These are phyloP conservation scores for Talpa occidentalis DNA, from an alignment of 2,113 vertebrate genomes.

Conservation along the genomic window DNA sequence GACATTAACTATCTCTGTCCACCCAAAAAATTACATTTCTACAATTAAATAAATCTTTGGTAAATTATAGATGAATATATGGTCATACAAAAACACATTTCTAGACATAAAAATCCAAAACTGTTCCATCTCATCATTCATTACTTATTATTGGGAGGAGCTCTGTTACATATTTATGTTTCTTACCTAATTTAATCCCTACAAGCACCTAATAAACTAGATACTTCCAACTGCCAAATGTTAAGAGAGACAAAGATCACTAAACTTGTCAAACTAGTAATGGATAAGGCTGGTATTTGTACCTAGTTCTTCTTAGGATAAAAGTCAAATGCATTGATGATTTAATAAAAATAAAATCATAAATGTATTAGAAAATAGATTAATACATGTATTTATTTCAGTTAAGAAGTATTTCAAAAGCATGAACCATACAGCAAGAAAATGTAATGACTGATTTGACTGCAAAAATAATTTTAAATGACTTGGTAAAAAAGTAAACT, in stretches of 20 bases:
- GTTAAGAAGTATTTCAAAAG: background rate
- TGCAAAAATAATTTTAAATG: background rate
- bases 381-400: too few species aligned
- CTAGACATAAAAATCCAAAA: background rate
- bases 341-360: conserved; percentile 17
- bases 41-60: background rate
- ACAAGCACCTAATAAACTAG: background rate
- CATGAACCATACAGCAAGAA: background rate
- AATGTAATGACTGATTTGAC: background rate
- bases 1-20: background rate
- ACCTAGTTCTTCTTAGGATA: background rate
- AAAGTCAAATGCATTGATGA: background rate
- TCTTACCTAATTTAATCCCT: background rate
- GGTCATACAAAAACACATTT: background rate
- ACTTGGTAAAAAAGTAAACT: background rate
- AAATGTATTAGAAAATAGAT: too few species aligned
- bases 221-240: background rate
- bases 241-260: background rate
- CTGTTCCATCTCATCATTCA: background rate
- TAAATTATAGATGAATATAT: background rate
- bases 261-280: background rate
- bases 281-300: background rate
- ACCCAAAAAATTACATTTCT: background rate
- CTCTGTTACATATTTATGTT: background rate
- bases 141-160: background rate